These are phyloP conservation scores for Agrochola lychnidis DNA, from an alignment of 2,888 invertebrate species.

Conservation along the genomic window DNA sequence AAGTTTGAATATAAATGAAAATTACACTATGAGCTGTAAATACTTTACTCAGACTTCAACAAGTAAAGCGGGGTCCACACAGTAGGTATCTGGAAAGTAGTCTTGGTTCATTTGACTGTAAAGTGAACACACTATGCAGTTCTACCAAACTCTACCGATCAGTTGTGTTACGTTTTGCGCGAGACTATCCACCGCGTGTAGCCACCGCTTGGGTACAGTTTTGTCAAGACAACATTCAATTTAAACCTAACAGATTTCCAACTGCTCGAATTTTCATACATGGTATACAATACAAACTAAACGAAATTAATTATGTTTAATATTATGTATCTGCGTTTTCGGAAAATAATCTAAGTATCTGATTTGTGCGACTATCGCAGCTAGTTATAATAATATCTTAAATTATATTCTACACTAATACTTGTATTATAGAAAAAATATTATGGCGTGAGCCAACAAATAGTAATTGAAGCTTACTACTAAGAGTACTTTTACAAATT, in stretches of 20 bases:
- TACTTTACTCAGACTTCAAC: slow-evolving; percentile 79
- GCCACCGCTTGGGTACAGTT: slow-evolving; percentile 70
- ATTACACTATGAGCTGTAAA: slow-evolving; percentile 71
- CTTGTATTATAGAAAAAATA: slow-evolving; percentile 73
- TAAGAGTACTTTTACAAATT: slow-evolving; percentile 68
- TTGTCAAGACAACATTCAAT: slow-evolving; percentile 80
- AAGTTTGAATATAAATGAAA: slow-evolving; percentile 64
- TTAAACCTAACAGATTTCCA: slow-evolving; percentile 52
- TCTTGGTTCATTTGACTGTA: slow-evolving; percentile 17
- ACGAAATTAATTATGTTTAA: slow-evolving; percentile 47
- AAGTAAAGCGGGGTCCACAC: slow-evolving; percentile 62
- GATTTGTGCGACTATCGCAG: slow-evolving; percentile 77
- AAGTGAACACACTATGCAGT: slow-evolving; percentile 10
- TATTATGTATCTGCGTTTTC: slow-evolving; percentile 51
- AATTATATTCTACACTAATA: slow-evolving; percentile 77
- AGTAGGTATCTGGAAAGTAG: slow-evolving; percentile 35
- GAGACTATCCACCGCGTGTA: slow-evolving; percentile 30
- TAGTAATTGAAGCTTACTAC: slow-evolving; percentile 77
- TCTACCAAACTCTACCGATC: slow-evolving; percentile 14
- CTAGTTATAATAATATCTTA: slow-evolving; percentile 79
- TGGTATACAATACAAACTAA: slow-evolving; percentile 48
- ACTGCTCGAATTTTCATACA: slow-evolving; percentile 18
- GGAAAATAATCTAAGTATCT: slow-evolving; percentile 64
- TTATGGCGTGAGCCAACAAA: slow-evolving; percentile 72
- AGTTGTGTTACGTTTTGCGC: neutral